Evolutionary conservation across 2,113 vertebrate genomes (phyloP).

Genomic region (Oenanthe melanoleuca): DNA sequence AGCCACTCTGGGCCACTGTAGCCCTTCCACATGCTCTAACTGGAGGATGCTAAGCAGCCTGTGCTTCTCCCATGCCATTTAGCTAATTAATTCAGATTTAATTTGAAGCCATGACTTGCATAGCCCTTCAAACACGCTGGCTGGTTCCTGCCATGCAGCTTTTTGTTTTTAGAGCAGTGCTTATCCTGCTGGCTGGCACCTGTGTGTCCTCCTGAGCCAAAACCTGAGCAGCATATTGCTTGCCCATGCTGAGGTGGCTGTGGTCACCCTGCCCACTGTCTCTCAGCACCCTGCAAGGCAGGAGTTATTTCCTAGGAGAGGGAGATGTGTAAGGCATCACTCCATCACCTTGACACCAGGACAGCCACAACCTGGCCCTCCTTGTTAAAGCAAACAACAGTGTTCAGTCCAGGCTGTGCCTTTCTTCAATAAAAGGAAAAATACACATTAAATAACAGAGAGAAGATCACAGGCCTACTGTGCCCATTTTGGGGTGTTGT

Average conservation of each 20-base stretch:
- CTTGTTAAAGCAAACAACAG: not conserved
- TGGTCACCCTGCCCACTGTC: not conserved
- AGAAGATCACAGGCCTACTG: not conserved
- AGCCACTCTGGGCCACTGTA: not conserved
- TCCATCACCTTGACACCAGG: not conserved
- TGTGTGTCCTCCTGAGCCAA: not conserved
- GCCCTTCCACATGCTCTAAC: not conserved
- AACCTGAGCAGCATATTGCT: not conserved
- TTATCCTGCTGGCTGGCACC: not conserved
- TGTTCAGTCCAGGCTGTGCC: not conserved
- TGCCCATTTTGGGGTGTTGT: not conserved
- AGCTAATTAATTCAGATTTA: slow-evolving; percentile 4
- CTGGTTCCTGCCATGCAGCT: not conserved
- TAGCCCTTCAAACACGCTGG: not conserved
- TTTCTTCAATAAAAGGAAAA: not conserved
- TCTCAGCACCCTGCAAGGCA: not conserved
- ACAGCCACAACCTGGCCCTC: not conserved
- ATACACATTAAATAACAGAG: fast-evolving
- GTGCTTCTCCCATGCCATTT: not conserved
- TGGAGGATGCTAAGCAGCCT: not conserved
- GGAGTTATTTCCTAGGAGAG: not conserved
- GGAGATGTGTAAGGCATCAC: not conserved
- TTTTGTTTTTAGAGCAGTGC: not conserved
- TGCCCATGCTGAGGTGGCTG: not conserved
- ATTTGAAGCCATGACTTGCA: not conserved